phyloP scores from a whole-genome alignment of 1,140 invertebrate species.

The Eubasilissa regina region DNA sequence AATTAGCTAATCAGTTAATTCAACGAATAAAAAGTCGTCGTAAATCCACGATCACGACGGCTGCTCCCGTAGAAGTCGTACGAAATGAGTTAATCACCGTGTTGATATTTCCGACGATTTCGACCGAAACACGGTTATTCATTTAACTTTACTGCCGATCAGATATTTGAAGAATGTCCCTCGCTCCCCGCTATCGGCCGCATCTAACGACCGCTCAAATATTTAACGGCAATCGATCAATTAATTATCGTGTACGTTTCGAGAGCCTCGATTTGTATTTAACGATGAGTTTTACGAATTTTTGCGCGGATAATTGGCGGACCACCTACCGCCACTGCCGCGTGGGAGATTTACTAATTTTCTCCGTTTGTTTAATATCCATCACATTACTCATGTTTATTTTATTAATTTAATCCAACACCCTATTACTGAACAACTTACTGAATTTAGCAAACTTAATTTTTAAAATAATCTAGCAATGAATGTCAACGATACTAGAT shows the following conservation, averaged over 20 bases:
- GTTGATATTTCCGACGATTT: neutral
- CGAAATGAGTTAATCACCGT: neutral
- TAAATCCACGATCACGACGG: neutral
- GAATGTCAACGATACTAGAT: no score
- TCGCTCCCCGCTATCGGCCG: neutral
- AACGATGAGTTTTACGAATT: constrained; percentile 29
- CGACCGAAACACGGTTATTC: neutral
- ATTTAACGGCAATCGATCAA: constrained; percentile 33
- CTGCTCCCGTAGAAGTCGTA: neutral
- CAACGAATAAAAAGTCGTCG: neutral
- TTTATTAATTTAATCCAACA: constrained; percentile 8
- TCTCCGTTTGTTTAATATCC: neutral
- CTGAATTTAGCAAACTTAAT: no score
- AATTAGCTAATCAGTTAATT: no score
- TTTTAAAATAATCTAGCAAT: no score
- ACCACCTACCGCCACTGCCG: constrained; percentile 22
- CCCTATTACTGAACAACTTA: neutral
- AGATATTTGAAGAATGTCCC: constrained; percentile 14
- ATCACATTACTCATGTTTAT: neutral
- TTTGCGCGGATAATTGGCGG: constrained; percentile 11
- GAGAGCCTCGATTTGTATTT: constrained; percentile 22
- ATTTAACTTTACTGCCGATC: neutral
- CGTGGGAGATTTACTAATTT: constrained; percentile 32
- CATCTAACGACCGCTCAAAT: constrained; percentile 22
- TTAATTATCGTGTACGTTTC: constrained; percentile 18